phyloP scores from a whole-genome alignment of 1,140 invertebrate genomes.

The Trypoxylus dichotomus region DNA sequence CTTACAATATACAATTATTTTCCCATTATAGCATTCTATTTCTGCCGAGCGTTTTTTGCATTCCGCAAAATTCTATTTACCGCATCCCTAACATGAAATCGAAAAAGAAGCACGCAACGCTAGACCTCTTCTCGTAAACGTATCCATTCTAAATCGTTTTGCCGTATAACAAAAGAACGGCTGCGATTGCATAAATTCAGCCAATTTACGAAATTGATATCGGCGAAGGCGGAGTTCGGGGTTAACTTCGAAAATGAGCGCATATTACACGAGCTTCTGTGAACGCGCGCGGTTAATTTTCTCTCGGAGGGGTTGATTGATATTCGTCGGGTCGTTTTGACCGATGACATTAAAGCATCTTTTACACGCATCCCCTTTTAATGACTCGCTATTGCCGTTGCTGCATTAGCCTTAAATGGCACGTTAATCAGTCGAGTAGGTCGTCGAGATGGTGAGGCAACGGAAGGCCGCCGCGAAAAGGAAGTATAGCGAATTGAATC shows the following conservation, averaged over 20 bases:
- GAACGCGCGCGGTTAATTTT: not conserved
- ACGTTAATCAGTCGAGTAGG: not conserved
- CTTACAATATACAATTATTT: too few relatives aligned
- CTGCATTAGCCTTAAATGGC: not conserved
- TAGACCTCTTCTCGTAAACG: too few relatives aligned
- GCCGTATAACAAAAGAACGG: too few relatives aligned
- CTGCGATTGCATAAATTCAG: not conserved
- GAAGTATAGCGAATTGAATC: constrained; percentile 1
- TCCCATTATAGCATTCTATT: too few relatives aligned
- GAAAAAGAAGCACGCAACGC: too few relatives aligned
- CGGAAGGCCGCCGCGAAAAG: not conserved
- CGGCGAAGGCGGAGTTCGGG: not conserved
- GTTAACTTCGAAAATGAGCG: not conserved
- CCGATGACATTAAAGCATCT: not conserved
- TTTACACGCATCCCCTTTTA: not conserved
- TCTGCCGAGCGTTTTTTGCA: too few relatives aligned
- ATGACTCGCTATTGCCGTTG: not conserved
- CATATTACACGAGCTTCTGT: not conserved
- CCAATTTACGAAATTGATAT: not conserved
- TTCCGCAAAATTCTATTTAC: too few relatives aligned
- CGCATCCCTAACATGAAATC: too few relatives aligned
- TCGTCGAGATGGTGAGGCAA: not conserved
- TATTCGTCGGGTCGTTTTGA: not conserved
- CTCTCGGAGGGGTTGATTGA: not conserved
- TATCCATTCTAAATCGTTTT: too few relatives aligned